Conservation (phyloP, 2,888 invertebrate species). For the Dermolepida albohirtum region DNA sequence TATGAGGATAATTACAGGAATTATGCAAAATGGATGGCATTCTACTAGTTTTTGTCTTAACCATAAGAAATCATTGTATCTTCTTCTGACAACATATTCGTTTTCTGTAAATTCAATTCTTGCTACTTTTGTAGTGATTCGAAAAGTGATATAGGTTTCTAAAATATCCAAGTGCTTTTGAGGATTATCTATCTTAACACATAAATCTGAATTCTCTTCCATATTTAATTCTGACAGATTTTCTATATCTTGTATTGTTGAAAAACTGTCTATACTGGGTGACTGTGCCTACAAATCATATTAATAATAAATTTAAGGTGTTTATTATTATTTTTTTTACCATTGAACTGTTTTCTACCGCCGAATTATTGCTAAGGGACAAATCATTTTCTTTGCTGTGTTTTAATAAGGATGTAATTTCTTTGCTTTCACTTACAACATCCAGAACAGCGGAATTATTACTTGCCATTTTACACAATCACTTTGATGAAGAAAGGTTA, state of each 20-base stretch:
- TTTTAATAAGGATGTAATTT: slow-evolving; percentile 59
- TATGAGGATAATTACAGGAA: slow-evolving; percentile 68
- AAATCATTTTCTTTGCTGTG: slow-evolving; percentile 60
- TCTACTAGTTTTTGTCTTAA: slow-evolving; percentile 74
- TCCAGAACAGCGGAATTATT: slow-evolving; percentile 64
- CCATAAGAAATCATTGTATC: slow-evolving; percentile 82
- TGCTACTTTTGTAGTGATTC: slow-evolving; percentile 76
- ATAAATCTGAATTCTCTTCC: slow-evolving; percentile 71
- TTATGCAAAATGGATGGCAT: slow-evolving; percentile 74
- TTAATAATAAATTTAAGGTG: slow-evolving; percentile 22
- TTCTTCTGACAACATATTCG: slow-evolving; percentile 74
- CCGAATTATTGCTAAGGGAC: slow-evolving; percentile 59
- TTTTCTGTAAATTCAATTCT: slow-evolving; percentile 73
- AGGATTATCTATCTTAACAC: slow-evolving; percentile 77
- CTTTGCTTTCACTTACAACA: slow-evolving; percentile 64
- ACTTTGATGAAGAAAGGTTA: background rate
- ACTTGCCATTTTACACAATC: slow-evolving; percentile 45
- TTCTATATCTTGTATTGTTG: slow-evolving; percentile 71
- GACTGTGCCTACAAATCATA: slow-evolving; percentile 67
- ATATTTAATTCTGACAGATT: slow-evolving; percentile 68
- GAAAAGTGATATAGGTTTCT: slow-evolving; percentile 78
- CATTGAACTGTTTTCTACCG: slow-evolving; percentile 60
- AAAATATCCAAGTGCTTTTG: slow-evolving; percentile 78
- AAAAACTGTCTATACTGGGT: slow-evolving; percentile 72
- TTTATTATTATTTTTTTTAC: slow-evolving; percentile 50